A percentile compares a stretch with the other conserved stretches of the same genome.
Conservation (phyloP, 1,140 invertebrate genomes). For the Pseudachorutes palmiensis region DNA sequence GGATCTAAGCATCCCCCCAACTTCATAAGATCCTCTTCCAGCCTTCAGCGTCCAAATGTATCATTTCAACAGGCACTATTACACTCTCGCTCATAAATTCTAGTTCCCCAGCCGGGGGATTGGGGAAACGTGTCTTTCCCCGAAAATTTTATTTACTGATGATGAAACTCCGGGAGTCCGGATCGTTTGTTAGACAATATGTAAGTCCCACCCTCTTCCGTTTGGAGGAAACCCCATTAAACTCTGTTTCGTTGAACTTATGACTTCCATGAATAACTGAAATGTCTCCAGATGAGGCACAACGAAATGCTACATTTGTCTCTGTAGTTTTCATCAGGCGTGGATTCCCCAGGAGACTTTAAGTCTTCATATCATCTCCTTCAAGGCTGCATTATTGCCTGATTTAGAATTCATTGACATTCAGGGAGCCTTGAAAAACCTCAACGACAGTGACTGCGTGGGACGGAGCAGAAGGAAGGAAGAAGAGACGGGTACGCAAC, state of each 20-base stretch:
- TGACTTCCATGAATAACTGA: constrained; percentile 3
- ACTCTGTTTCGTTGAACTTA: background rate
- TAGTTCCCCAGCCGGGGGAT: background rate
- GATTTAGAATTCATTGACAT: background rate
- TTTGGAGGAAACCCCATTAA: background rate
- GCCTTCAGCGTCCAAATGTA: background rate
- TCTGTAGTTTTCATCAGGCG: background rate
- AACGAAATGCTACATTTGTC: background rate
- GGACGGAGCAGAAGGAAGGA: background rate
- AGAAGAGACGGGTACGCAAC: background rate
- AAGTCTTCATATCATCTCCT: background rate
- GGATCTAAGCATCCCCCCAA: background rate
- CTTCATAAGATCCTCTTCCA: background rate
- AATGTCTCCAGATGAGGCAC: background rate
- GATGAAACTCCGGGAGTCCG: background rate
- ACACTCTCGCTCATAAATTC: constrained; percentile 4
- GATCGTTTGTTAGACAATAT: background rate
- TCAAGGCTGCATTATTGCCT: background rate
- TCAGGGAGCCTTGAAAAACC: background rate
- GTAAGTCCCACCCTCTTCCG: background rate
- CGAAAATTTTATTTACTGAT: background rate
- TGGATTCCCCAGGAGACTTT: background rate
- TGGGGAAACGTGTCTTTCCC: background rate
- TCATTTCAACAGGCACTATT: constrained; percentile 9
- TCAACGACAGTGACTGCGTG: background rate